Conservation (phyloP, 1,140 invertebrate genomes). For the Bombus soroeensis region DNA sequence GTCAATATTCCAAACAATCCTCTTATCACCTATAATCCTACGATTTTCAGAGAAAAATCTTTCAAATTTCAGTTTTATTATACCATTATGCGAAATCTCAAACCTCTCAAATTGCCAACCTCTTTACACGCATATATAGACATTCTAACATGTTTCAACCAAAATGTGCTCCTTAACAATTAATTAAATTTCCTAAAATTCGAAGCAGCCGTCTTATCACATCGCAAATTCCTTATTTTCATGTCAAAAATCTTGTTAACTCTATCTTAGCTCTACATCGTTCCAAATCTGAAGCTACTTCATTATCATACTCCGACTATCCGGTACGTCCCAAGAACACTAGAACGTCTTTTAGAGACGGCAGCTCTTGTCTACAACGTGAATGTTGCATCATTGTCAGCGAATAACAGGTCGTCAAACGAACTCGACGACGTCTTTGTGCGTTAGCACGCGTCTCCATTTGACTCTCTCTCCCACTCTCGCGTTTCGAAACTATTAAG, state of each 20-base stretch:
- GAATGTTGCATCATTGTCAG: constrained; percentile 14
- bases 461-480: background rate
- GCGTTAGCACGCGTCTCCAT: constrained; percentile 3
- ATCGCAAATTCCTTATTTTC: background rate
- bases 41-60: too few relatives aligned
- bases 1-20: too few relatives aligned
- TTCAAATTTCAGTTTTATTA: too few relatives aligned
- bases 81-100: too few relatives aligned
- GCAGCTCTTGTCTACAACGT: background rate
- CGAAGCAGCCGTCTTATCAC: background rate
- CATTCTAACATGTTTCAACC: too few relatives aligned
- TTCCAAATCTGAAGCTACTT: background rate
- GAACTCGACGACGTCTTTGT: background rate
- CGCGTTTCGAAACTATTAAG: constrained; percentile 45
- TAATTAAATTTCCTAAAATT: background rate
- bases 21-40: too few relatives aligned
- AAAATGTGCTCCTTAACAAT: too few relatives aligned
- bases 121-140: too few relatives aligned
- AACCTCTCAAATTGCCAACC: too few relatives aligned
- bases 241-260: background rate
- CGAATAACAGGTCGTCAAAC: constrained; percentile 7
- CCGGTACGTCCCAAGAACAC: too few relatives aligned
- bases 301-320: background rate
- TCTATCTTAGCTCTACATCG: background rate
- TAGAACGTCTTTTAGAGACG: background rate